Conservation (phyloP, 2,113 vertebrate species). For the Trichechus manatus region DNA sequence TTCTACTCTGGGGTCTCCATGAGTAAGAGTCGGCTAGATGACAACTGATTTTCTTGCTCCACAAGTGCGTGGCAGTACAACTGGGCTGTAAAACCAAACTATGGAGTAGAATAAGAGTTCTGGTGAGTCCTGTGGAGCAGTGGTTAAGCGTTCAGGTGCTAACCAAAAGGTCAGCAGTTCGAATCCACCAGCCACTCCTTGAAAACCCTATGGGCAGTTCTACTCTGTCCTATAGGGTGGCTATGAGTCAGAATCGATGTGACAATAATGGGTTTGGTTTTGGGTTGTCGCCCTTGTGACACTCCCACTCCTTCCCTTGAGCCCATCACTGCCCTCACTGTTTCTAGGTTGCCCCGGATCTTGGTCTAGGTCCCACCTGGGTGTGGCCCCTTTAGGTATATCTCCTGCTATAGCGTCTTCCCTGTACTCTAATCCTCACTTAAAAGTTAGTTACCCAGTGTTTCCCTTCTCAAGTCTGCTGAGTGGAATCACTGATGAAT, state of each 20-base stretch:
- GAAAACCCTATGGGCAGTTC: no score
- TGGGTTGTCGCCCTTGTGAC: not conserved
- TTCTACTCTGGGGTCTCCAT: no score
- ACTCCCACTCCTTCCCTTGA: not conserved
- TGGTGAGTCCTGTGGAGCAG: no score
- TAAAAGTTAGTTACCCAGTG: not conserved
- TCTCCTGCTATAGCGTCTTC: not conserved
- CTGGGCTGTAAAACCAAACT: not conserved
- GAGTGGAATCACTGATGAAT: not conserved
- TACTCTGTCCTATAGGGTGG: no score
- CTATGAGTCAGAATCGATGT: no score
- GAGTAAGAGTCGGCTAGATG: no score
- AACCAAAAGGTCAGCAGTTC: no score
- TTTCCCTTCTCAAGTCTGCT: not conserved
- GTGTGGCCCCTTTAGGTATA: not conserved
- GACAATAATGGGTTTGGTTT: no score
- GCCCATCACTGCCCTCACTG: not conserved
- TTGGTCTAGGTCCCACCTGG: not conserved
- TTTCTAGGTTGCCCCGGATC: not conserved
- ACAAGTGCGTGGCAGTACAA: not conserved
- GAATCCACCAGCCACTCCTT: no score
- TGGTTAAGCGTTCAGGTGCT: no score
- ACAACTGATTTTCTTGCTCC: not conserved
- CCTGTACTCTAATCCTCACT: not conserved
- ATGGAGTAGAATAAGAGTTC: not conserved